Conservation (phyloP, 2,888 invertebrate genomes). For the Prosapia bicincta region DNA sequence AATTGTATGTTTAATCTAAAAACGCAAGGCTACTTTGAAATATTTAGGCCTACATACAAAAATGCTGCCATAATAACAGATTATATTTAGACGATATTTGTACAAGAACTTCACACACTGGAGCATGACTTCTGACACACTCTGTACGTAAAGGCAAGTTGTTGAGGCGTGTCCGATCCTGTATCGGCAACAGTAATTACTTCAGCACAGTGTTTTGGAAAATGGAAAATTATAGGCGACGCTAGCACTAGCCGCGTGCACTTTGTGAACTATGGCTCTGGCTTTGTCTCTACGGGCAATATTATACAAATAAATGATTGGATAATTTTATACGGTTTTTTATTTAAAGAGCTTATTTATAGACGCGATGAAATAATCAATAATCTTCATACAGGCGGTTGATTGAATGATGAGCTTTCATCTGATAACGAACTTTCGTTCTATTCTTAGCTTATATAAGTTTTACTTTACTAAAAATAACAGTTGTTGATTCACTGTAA, state of each 20-base stretch:
- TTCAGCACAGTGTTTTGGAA: background rate
- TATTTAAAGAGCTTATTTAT: background rate
- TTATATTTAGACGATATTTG: too few relatives aligned
- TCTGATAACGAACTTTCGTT: too few relatives aligned
- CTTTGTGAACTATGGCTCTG: too few relatives aligned
- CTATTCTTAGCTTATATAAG: too few relatives aligned
- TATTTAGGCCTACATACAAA: too few relatives aligned
- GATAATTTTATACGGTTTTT: background rate
- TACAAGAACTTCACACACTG: too few relatives aligned
- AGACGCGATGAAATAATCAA: background rate
- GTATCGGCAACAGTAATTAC: background rate
- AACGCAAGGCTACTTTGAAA: too few relatives aligned
- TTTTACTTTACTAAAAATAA: too few relatives aligned
- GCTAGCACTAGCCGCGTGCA: background rate
- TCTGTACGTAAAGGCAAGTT: background rate
- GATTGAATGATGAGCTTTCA: background rate
- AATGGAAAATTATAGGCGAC: background rate
- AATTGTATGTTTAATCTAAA: too few relatives aligned
- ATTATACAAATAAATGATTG: background rate
- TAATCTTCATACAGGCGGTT: background rate
- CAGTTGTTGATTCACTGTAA: too few relatives aligned
- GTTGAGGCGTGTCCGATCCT: background rate
- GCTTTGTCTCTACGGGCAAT: background rate
- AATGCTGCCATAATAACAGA: too few relatives aligned
- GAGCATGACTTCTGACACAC: background rate